Base-by-base conservation (phyloP, 2,113 vertebrate species). In the Cheilinus undulatus region DNA sequence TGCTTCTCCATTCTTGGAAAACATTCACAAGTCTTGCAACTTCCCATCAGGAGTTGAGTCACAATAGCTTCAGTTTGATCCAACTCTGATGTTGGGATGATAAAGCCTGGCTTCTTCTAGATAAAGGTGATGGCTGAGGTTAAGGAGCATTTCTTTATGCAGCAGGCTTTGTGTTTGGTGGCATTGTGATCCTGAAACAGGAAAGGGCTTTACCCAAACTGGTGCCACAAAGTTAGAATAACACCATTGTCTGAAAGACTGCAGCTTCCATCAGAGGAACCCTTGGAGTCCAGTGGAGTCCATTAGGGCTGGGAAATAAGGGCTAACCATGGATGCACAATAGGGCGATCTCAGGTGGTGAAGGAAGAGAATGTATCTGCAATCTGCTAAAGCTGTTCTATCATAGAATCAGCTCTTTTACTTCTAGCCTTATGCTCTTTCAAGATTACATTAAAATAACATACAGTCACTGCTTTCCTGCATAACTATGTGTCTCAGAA, bases 191-290 rank as follows among this genome's bases (percentile, higher is more conserved):
- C 22, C 5, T 63, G 12, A 46, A 60, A 65, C 40, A 65, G 3
- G n/a, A 73, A 59, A 24, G 23, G 45, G n/a, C n/a, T n/a, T 54
- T 56, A 28, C 22, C 26, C 8, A 60, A 75, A 50, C 32, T 60
- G 49, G 11, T 34, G 51, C 48, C 24, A 48, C 62, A 40, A 54
- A 36, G 20, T 28, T 46, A 24, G 27, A 59, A 46, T 22, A 11
- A 20, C 40, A 3, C 34, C 20, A 48, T 15, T 62, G 50, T 76
- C 42, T 63, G 26, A 43, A 54, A 46, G 13, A 24, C 30, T 26
- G 12, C 0, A 10, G 22, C 53, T 27, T 17, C 12, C 3, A 26
- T 24, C 24, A 38, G 4, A 34, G 28, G 36, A 52, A 46, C 23
- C n/a, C n/a, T n/a, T n/a, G n/a, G n/a, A n/a, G n/a, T n/a, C n/a